A percentile compares a stretch with the other conserved stretches of the same genome.
phyloP scores from a whole-genome alignment of 2,888 invertebrate species.

The Entomobrya proxima region DNA sequence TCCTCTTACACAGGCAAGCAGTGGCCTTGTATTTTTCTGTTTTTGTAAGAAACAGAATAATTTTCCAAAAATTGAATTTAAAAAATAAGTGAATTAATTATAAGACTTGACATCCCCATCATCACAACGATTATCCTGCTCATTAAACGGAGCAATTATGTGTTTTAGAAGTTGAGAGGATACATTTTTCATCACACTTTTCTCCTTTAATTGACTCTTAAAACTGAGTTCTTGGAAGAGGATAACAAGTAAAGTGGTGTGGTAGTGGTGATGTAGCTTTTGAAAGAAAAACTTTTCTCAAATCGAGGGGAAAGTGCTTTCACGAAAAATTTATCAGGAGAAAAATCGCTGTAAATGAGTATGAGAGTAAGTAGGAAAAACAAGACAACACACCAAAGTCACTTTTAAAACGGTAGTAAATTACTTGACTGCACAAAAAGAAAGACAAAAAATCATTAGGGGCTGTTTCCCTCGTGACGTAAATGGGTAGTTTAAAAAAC shows the following conservation, averaged over 20 bases:
- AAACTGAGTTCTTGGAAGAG: background rate
- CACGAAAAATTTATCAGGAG: conserved; percentile 2
- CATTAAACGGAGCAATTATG: conserved; percentile 44
- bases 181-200: conserved; percentile 34
- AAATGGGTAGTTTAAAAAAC: background rate
- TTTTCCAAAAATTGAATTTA: background rate
- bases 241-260: background rate
- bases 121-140: conserved; percentile 23
- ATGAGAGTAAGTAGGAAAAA: background rate
- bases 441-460: conserved; percentile 35
- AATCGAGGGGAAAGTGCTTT: conserved; percentile 25
- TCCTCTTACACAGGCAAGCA: too few species aligned
- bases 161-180: conserved; percentile 27
- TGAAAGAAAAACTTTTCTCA: background rate
- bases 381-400: background rate
- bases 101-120: conserved; percentile 7
- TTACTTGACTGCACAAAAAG: background rate
- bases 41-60: too few species aligned
- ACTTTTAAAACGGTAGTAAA: background rate
- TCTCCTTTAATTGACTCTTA: conserved; percentile 40
- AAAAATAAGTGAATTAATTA: conserved; percentile 24
- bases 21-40: too few species aligned
- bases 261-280: background rate
- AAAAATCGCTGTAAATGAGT: background rate
- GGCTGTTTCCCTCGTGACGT: background rate